A percentile compares a stretch with the other conserved stretches of the same genome.
Conservation (phyloP, 2,888 invertebrate genomes). For the Acrobasis consociella region DNA sequence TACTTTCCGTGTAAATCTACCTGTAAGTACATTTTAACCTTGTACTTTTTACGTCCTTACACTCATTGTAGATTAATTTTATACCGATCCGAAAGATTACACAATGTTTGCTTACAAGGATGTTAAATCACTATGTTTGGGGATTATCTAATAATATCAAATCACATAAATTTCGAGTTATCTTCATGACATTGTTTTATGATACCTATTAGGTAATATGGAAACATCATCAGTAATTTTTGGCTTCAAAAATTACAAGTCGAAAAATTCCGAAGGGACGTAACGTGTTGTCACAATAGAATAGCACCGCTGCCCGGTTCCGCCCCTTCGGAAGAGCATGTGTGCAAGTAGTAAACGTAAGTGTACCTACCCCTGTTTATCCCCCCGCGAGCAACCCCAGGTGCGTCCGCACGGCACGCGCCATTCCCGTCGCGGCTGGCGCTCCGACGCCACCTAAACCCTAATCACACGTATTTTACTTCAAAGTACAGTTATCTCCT, state of each 20-base stretch:
- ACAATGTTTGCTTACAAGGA: slow-evolving; percentile 2
- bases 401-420: slow-evolving; percentile 79
- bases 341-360: slow-evolving; percentile 81
- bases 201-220: background rate
- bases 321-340: slow-evolving; percentile 77
- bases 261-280: slow-evolving; percentile 14
- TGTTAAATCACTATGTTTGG: slow-evolving; percentile 3
- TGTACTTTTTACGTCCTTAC: slow-evolving; percentile 15
- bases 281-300: slow-evolving; percentile 43
- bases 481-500: slow-evolving; percentile 45
- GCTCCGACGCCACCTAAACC: slow-evolving; percentile 73
- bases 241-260: background rate
- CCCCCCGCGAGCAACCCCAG: slow-evolving; percentile 79
- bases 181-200: background rate
- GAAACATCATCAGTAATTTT: background rate
- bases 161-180: background rate
- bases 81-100: slow-evolving; percentile 10
- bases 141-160: slow-evolving; percentile 1
- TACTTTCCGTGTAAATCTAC: too few relatives aligned
- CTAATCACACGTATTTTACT: slow-evolving; percentile 32
- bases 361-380: slow-evolving; percentile 76
- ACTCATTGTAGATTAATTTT: slow-evolving; percentile 4
- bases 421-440: slow-evolving; percentile 78
- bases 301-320: slow-evolving; percentile 59
- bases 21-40: background rate